Conservation (phyloP, 1,140 invertebrate species). For the Lordiphosa clarofinis region DNA sequence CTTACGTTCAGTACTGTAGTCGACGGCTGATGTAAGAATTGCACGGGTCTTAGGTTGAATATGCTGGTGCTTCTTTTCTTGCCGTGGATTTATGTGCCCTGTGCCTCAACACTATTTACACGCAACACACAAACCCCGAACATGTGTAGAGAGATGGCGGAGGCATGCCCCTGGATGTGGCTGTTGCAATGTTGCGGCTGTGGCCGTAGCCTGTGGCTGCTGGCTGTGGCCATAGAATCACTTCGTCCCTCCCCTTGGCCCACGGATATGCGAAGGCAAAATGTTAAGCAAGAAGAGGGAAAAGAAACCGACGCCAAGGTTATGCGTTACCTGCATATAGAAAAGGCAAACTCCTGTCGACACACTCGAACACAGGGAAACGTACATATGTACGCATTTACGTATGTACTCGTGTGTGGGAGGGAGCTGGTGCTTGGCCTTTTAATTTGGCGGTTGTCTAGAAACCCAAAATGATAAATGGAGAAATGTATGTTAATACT, state of each 20-base stretch:
- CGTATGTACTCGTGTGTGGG: neutral
- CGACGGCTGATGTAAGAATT: too few species aligned
- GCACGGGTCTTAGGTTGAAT: too few species aligned
- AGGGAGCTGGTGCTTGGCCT: neutral
- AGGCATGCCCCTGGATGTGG: constrained; percentile 7
- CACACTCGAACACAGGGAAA: constrained; percentile 22
- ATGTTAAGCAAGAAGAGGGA: constrained; percentile 17
- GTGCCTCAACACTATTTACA: constrained; percentile 51
- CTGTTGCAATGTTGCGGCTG: constrained; percentile 43
- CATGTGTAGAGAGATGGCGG: constrained; percentile 13
- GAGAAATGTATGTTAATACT: neutral
- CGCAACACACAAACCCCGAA: constrained; percentile 12
- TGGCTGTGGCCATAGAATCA: constrained; percentile 26
- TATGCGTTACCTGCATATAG: constrained; percentile 34
- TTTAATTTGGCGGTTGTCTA: constrained; percentile 11
- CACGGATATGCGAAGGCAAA: constrained; percentile 43
- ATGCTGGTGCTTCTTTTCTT: constrained; percentile 1
- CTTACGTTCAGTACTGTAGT: too few species aligned
- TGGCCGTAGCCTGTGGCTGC: constrained; percentile 14
- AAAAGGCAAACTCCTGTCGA: constrained; percentile 10
- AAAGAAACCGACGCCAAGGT: constrained; percentile 59
- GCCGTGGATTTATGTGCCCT: constrained; percentile 48
- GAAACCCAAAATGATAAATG: constrained; percentile 16
- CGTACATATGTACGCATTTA: neutral
- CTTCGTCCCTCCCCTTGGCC: neutral